Evolutionary conservation across 2,113 vertebrate genomes (phyloP).

Genomic region (Okapia johnstoni): DNA sequence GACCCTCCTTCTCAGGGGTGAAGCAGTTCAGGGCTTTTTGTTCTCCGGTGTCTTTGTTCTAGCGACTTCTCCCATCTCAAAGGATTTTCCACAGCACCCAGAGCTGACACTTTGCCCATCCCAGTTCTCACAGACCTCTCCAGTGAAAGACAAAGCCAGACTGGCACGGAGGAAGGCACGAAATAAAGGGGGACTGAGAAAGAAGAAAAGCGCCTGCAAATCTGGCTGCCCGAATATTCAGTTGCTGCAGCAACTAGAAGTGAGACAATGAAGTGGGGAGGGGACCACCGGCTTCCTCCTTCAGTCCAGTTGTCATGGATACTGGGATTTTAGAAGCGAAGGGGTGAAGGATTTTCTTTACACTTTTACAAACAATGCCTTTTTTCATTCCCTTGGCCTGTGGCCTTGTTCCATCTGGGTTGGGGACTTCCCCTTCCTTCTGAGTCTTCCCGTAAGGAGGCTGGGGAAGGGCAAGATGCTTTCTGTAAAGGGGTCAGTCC

Average conservation of each 20-base stretch:
- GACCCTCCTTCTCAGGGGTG: slow-evolving; percentile 5
- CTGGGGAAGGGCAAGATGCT: background rate
- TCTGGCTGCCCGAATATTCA: slow-evolving; percentile 46
- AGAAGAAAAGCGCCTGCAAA: slow-evolving; percentile 70
- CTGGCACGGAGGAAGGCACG: slow-evolving; percentile 44
- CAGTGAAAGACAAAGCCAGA: slow-evolving; percentile 66
- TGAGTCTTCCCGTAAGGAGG: background rate
- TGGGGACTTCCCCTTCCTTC: background rate
- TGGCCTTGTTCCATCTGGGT: background rate
- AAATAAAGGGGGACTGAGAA: slow-evolving; percentile 46
- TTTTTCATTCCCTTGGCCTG: slow-evolving; percentile 45
- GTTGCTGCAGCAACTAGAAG: slow-evolving; percentile 79
- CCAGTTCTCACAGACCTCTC: slow-evolving; percentile 74
- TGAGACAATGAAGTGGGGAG: slow-evolving; percentile 77
- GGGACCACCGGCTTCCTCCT: slow-evolving; percentile 59
- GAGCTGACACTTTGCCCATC: slow-evolving; percentile 76
- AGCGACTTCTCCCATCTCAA: slow-evolving; percentile 70
- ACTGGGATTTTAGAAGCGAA: slow-evolving; percentile 71
- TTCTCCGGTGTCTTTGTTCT: slow-evolving; percentile 39
- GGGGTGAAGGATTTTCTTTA: slow-evolving; percentile 63
- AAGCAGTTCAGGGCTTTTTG: slow-evolving; percentile 63
- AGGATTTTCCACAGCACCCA: slow-evolving; percentile 65
- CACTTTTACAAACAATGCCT: background rate
- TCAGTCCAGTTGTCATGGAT: slow-evolving; percentile 77
- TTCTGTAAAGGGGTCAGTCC: background rate